These are phyloP conservation scores for Halichoerus grypus DNA, from an alignment of 2,113 vertebrate genomes.

Conservation along the genomic window DNA sequence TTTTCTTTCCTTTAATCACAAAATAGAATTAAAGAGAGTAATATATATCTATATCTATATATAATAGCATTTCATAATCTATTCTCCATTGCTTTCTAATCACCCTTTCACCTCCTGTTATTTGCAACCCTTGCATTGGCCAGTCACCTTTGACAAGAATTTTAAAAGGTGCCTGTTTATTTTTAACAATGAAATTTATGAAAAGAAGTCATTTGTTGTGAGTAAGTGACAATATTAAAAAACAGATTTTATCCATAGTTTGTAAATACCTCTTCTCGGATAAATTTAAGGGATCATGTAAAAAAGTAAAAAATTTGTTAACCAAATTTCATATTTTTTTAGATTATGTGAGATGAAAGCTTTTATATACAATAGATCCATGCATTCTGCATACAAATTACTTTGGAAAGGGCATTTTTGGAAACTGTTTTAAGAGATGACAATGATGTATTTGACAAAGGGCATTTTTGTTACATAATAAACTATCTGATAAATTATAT, in stretches of 20 bases:
- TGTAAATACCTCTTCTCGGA: not conserved
- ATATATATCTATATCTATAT: not conserved
- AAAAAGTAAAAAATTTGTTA: not conserved
- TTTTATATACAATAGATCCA: constrained; percentile 23
- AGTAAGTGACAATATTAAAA: not conserved
- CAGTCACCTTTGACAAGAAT: constrained; percentile 24
- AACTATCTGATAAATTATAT: not conserved
- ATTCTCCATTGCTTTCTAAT: not conserved
- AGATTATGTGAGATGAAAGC: not conserved
- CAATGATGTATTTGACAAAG: not conserved
- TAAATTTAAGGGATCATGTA: not conserved
- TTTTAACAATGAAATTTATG: not conserved
- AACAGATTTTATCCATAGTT: not conserved
- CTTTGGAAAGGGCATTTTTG: not conserved
- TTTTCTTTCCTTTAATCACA: not conserved
- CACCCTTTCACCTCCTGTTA: not conserved
- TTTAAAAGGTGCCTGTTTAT: constrained; percentile 4
- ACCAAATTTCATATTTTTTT: not conserved
- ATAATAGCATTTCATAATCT: not conserved
- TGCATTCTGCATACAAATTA: not conserved
- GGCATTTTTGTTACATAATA: not conserved
- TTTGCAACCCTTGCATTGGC: not conserved
- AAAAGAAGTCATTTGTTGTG: not conserved
- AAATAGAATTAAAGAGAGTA: not conserved
- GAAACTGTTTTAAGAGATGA: not conserved